A percentile compares a stretch with the other conserved stretches of the same genome.
Evolutionary conservation across 2,888 invertebrate genomes (phyloP).

Genomic region (Andrena dorsata): DNA sequence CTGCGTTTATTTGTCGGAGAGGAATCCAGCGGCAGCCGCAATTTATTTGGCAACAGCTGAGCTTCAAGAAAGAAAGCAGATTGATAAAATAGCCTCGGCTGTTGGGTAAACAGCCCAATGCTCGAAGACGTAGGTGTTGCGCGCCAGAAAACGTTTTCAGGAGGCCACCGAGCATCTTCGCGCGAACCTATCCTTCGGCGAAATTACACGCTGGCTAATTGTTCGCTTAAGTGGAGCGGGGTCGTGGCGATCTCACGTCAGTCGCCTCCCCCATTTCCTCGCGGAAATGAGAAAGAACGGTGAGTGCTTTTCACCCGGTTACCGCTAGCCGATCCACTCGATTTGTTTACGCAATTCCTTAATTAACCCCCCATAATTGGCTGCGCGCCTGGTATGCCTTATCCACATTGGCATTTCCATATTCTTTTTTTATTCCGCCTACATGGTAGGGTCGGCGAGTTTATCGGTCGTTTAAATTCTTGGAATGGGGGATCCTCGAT

Average conservation of each 20-base stretch:
- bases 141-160: conserved; percentile 3
- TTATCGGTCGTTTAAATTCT: background rate
- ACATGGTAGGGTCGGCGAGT: background rate
- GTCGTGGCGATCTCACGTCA: conserved; percentile 68
- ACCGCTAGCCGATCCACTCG: conserved; percentile 25
- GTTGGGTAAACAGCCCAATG: background rate
- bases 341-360: conserved; percentile 53
- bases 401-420: background rate
- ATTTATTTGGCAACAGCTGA: conserved; percentile 26
- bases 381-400: conserved; percentile 36
- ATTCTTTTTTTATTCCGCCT: background rate
- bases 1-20: conserved; percentile 25
- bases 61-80: background rate
- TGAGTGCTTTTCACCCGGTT: conserved; percentile 36
- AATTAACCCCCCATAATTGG: conserved; percentile 67
- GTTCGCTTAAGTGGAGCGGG: conserved; percentile 54
- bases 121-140: conserved; percentile 5
- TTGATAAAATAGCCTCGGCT: conserved; percentile 7
- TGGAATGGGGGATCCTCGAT: background rate
- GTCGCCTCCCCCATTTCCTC: conserved; percentile 56
- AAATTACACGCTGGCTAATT: conserved; percentile 65
- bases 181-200: conserved; percentile 24
- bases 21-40: background rate
- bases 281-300: conserved; percentile 61
- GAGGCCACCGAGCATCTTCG: background rate